phyloP scores from a whole-genome alignment of 2,888 invertebrate species.

The Nasonovia ribisnigri region DNA sequence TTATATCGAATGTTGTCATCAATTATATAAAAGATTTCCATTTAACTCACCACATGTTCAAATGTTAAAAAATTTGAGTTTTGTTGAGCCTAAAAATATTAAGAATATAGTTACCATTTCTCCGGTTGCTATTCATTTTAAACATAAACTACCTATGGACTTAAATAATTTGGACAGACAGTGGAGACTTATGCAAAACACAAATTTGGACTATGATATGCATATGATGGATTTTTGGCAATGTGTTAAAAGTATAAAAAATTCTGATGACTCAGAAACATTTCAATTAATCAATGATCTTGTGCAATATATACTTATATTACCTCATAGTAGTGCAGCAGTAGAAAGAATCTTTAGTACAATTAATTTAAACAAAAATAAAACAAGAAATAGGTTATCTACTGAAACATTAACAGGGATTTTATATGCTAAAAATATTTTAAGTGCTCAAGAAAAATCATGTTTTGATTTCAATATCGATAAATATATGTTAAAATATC shows the following conservation, averaged over 20 bases:
- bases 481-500: neutral
- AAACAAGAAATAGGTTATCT: neutral
- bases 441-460: neutral
- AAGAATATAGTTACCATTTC: neutral
- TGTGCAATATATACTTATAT: conserved; percentile 4
- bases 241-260: neutral
- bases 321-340: neutral
- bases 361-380: neutral
- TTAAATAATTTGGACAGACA: neutral
- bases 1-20: neutral
- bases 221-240: neutral
- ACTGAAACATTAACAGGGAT: neutral
- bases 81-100: conserved; percentile 4
- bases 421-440: neutral
- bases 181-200: neutral
- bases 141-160: neutral
- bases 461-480: neutral
- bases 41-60: conserved; percentile 11
- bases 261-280: neutral
- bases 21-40: conserved; percentile 19
- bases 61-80: neutral
- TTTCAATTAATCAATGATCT: neutral
- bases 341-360: no score
- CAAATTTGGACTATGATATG: neutral
- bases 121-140: conserved; percentile 13